Base-by-base conservation (phyloP, 30 jellyfish, hydroid and myxozoan species). In the Mastigias papua region DNA sequence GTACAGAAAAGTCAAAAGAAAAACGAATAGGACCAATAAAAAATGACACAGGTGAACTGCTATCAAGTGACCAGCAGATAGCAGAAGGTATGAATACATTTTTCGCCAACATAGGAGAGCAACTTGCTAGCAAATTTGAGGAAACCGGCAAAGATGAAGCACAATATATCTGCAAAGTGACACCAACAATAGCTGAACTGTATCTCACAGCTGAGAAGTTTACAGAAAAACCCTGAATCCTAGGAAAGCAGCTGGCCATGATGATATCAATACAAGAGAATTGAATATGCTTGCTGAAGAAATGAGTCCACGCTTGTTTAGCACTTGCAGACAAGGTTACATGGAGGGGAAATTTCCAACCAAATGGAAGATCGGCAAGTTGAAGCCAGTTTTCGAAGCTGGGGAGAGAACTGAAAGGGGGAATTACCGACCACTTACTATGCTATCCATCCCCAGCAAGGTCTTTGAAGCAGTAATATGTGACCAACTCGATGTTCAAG, bases 371-470 rank as follows among this genome's bases (percentile, higher is more conserved):
- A 73, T 73, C 42, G 69, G 84, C 84, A 73, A 73, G 26, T 70
- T 73, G 84, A 73, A 37, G 23, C 84, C 84, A 35, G 84, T 48
- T 26, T 69, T n/a, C n/a, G n/a, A n/a, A n/a, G n/a, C n/a, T n/a
- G n/a, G n/a, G n/a, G n/a, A n/a, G n/a, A n/a, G n/a, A n/a, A 69
- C 64, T 34, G 33, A 48, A 31, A 34, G 17, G 70, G 70, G 80
- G 49, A 89, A 89, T 48, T 89, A 89, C 60, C 69, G 89, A 54
- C 97, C 97, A 1, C 86, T 1, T 21, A 33, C 93, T 50, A 54
- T 89, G 87, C 88, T 78, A 29, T 46, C 94, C 82, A 89, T 89
- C 63, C 92, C 75, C 82, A 80, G 97, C 51, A 89, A 89, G 78
- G 90, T 89, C 19, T 74, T 64, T 32, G 86, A 89, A 75, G 85